Evolutionary conservation across 2,113 vertebrate species (phyloP).

Genomic region (Typhlomys cinereus): DNA sequence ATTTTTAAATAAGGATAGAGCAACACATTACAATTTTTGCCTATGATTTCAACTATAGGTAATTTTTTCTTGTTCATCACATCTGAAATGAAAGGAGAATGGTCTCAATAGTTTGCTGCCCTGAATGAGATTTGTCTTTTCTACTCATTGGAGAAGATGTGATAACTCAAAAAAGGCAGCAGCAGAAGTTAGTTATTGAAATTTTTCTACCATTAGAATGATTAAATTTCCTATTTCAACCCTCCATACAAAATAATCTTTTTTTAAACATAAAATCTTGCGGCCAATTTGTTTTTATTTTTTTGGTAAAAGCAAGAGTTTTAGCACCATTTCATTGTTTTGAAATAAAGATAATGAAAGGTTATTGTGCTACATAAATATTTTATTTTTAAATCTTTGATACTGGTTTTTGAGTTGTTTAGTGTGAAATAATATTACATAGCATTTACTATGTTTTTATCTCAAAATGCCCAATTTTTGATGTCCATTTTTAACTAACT

Average conservation of each 20-base stretch:
- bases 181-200: neutral
- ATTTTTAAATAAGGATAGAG: neutral
- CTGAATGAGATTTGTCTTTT: constrained; percentile 9
- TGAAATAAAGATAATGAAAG: neutral
- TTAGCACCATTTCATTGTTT: neutral
- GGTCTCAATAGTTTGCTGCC: neutral
- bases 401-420: neutral
- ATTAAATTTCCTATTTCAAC: constrained; percentile 12
- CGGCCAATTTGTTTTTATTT: neutral
- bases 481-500: neutral
- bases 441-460: neutral
- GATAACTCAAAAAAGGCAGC: neutral
- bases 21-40: neutral
- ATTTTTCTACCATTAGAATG: neutral
- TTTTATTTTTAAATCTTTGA: neutral
- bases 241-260: neutral
- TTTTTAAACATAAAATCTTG: neutral
- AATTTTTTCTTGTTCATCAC: neutral
- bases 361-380: neutral
- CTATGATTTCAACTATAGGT: neutral
- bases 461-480: neutral
- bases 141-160: neutral
- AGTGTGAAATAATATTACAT: neutral
- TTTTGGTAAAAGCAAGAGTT: neutral
- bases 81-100: neutral